Evolutionary conservation across 2,888 invertebrate genomes (phyloP).

Genomic region (Globia sparganii): DNA sequence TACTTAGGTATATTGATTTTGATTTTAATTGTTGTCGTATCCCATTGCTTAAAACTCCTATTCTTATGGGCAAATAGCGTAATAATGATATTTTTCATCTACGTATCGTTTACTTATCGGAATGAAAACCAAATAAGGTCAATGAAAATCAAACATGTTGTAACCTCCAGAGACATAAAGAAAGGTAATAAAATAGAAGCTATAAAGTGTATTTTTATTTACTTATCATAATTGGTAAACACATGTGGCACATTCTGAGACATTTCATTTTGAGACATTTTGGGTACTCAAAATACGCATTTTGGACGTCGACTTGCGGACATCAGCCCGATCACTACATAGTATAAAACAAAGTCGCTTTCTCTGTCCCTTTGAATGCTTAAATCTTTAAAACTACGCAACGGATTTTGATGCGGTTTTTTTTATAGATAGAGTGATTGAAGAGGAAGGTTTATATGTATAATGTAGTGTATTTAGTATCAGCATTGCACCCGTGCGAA

Average conservation of each 20-base stretch:
- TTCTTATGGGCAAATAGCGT: neutral
- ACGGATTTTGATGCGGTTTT: too few relatives aligned
- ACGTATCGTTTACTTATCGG: conserved; percentile 10
- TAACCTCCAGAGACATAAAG: conserved; percentile 26
- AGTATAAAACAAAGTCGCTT: too few relatives aligned
- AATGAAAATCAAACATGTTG: conserved; percentile 43
- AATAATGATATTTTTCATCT: conserved; percentile 27
- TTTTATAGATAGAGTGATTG: too few relatives aligned
- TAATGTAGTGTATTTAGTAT: too few relatives aligned
- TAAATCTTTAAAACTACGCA: too few relatives aligned
- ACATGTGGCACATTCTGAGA: neutral
- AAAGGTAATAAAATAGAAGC: conserved; percentile 8
- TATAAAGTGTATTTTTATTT: conserved; percentile 10
- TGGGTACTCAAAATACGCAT: neutral
- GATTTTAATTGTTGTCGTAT: neutral
- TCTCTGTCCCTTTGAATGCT: too few relatives aligned
- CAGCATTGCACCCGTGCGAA: too few relatives aligned
- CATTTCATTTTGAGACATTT: neutral
- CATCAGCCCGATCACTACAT: neutral
- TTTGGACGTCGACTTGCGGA: too few relatives aligned
- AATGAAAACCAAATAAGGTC: conserved; percentile 17
- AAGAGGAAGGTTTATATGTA: too few relatives aligned
- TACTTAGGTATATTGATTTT: neutral
- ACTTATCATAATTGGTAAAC: conserved; percentile 9
- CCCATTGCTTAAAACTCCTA: neutral